Base-by-base conservation (phyloP, 2,797 vertebrate species). In the Lophius americanus region DNA sequence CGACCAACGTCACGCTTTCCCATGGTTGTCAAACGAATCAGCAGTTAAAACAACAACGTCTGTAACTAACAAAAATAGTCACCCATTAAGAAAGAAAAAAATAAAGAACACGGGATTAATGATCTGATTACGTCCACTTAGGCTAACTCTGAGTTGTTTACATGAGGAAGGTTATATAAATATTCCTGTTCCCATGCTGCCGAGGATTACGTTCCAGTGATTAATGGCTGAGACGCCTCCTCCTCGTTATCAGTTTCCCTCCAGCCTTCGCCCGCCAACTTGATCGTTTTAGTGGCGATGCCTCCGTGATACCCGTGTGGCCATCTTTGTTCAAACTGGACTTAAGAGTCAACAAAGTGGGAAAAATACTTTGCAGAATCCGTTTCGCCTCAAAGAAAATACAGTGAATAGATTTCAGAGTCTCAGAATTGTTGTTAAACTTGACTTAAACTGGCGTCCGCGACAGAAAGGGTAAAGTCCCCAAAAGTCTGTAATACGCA, bases 111-210 rank as follows among this genome's bases (percentile, higher is more conserved):
- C 41, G 5, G 1, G 14, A 23, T 35, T 47, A 43, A 51, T 58
- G 12, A 51, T 48, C 33, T 32, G 4, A 62, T 51, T 43, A 62
- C 23, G 44, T 51, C 42, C 2, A 48, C 43, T 7, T 32, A 53
- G 6, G 1, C 47, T 68, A 60, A 48, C 35, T 57, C 52, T 46
- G 59, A 57, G 39, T 44, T 73, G 57, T 64, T 61, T 55, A 47
- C 56, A 65, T 43, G 51, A 44, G 50, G 42, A 41, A 13, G 5
- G 4, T 48, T 53, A 60, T 54, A 65, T 73, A 59, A 68, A 59
- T 73, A 77, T 75, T 80, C 51, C 48, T 64, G 43, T 67, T 72
- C 56, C 61, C 38, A 48, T 51, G 41, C 39, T 51, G n/a, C 46
- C 50, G 52, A 52, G 64, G 47, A 68, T 48, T 13, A 44, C 3